Base-by-base conservation (phyloP, 2,888 invertebrate genomes). In the Chalcis sispes region DNA sequence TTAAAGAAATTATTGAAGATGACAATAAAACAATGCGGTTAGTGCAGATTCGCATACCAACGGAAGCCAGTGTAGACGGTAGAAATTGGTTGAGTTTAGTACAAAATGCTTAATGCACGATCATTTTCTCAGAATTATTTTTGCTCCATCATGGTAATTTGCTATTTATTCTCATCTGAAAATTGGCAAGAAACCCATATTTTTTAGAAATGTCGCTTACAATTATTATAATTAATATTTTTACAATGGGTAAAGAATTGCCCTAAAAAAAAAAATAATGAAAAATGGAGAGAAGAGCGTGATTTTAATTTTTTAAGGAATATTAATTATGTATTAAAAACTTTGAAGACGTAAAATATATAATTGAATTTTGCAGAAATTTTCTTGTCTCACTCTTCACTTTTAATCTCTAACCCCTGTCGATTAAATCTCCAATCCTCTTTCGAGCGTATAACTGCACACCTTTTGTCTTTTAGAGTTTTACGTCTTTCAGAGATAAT, bases 81-180 rank as follows among this genome's bases (percentile, higher is more conserved):
- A 82, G 84, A 81, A 85, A 82, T 73, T 88, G 88, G 88, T 79
- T 88, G 54, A 87, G 84, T 56, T 81, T 88, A 80, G 87, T 88
- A 79, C 87, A 87, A 83, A 58, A 72, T 36, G 58, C 67, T 36
- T 25, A 36, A 36, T 36, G 4, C 18, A 13, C 18, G 5, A n/a
- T n/a, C n/a, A n/a, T n/a, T n/a, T n/a, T n/a, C n/a, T n/a, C n/a
- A n/a, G n/a, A 7, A 36, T 36, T 36, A 10, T 29, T 52, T 36
- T 61, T 40, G 10, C 20, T 20, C n/a, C 52, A 20, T 36, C 13
- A 18, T 36, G 52, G 36, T 20, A 48, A 52, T 27, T 50, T 59
- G 3, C n/a, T 18, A 46, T 46, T 50, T 32, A 64, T 4, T 32
- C 7, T 64, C 5, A 64, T 3, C 3, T 42, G 48, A 32, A 32